Conservation (phyloP, 2,888 invertebrate genomes). For the Selenia dentaria region DNA sequence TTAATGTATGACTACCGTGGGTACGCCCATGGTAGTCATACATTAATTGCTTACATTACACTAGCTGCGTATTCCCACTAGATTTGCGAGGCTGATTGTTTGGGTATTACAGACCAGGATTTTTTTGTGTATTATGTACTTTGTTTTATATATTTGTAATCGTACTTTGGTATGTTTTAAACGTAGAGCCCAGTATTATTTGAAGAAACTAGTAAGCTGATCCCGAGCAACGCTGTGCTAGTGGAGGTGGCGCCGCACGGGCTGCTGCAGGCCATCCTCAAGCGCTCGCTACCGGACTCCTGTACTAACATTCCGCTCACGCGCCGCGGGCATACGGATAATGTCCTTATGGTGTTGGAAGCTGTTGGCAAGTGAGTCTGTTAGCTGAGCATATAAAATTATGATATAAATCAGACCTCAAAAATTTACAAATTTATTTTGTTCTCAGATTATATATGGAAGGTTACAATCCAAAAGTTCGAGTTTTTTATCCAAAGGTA, state of each 20-base stretch:
- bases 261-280: constrained; percentile 88
- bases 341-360: constrained; percentile 77
- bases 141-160: too few relatives aligned
- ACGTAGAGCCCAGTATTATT: constrained; percentile 86
- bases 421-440: not conserved
- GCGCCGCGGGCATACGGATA: constrained; percentile 86
- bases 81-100: too few relatives aligned
- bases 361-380: constrained; percentile 71
- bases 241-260: constrained; percentile 96
- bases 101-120: too few relatives aligned
- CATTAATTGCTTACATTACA: too few relatives aligned
- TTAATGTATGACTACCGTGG: too few relatives aligned
- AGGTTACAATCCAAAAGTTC: constrained; percentile 88
- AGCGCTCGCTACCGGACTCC: constrained; percentile 86
- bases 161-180: too few relatives aligned
- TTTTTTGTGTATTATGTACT: too few relatives aligned
- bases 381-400: too few relatives aligned
- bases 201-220: constrained; percentile 89
- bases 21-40: too few relatives aligned
- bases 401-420: too few relatives aligned
- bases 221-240: constrained; percentile 90
- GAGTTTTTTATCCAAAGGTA: constrained; percentile 89
- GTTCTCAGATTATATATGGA: constrained; percentile 87
- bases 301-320: constrained; percentile 89
- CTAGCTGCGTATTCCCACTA: too few relatives aligned